Evolutionary conservation across 2,113 vertebrate species (phyloP).

Genomic region (Bos javanicus): DNA sequence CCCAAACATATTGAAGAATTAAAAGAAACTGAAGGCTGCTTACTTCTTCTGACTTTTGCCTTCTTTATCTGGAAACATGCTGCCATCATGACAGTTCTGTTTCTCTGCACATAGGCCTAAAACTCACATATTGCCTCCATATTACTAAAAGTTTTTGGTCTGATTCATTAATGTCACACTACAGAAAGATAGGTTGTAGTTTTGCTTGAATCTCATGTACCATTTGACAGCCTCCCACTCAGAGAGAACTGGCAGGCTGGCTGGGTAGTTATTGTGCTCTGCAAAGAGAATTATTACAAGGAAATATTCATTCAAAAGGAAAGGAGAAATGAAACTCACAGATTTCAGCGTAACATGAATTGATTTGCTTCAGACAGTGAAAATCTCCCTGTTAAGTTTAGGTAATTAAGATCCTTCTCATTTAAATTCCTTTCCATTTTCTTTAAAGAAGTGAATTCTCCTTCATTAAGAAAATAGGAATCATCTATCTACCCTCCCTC

Average conservation of each 20-base stretch:
- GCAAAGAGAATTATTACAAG: constrained; percentile 45
- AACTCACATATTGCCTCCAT: neutral
- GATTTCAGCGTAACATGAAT: neutral
- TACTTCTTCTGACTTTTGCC: neutral
- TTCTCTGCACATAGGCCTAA: neutral
- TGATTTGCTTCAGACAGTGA: constrained; percentile 35
- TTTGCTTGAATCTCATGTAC: constrained; percentile 52
- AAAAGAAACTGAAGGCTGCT: neutral
- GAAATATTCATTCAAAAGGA: constrained; percentile 41
- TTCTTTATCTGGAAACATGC: neutral
- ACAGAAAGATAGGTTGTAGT: constrained; percentile 43
- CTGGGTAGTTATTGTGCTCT: constrained; percentile 48
- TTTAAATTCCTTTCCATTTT: constrained; percentile 30
- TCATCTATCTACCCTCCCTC: neutral
- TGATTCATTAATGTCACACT: constrained; percentile 39
- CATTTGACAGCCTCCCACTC: constrained; percentile 63
- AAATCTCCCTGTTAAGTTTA: constrained; percentile 5
- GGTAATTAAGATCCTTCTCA: neutral
- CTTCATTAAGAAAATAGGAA: constrained; percentile 56
- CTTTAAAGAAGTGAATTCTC: constrained; percentile 28
- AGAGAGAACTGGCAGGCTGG: constrained; percentile 50
- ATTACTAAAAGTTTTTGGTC: neutral
- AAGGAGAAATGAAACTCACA: neutral
- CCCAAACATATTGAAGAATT: neutral
- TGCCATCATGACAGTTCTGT: neutral